Base-by-base conservation (phyloP, 2,113 vertebrate species). In the Scomber japonicus region DNA sequence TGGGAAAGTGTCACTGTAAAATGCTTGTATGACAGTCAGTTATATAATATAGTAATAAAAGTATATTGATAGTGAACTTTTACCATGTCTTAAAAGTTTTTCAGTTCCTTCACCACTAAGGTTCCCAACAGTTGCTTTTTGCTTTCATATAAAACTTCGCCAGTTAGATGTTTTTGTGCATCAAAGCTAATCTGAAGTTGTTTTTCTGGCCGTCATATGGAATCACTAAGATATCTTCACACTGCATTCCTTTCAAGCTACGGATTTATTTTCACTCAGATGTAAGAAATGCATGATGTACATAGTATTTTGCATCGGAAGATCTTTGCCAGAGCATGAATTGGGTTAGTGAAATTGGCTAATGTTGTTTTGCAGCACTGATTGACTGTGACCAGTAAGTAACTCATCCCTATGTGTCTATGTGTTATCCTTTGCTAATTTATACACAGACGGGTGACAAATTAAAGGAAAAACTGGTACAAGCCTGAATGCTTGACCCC, bases 331-430 rank as follows among this genome's bases (percentile, higher is more conserved):
- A 30, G 8, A 44, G 21, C 30, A 88, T 15, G 31, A 69, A 71
- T 79, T 46, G 45, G 27, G 79, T 86, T 82, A 53, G 48, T 35
- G 27, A 59, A 57, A 79, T 40, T 62, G 44, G 44, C 14, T 87
- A 13, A 83, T 56, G 56, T 55, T 81, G 46, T 67, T 84, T 71
- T 64, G 55, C 45, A 61, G 30, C 27, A 27, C 27, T 19, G 13
- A 76, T 71, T 46, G 66, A 11, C 30, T 55, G 45, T 61, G 27
- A 11, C 13, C 48, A 21, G 49, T 35, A 14, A 17, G 14, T 19
- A 35, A 50, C 35, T 9, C 35, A 9, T 40, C 35, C 35, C 35
- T 40, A 40, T 40, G 35, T 40, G 35, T 31, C 7, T 31, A 19
- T 50, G n/a, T 40, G 17, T 67, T 54, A 45, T 64, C 45, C 40